Percentiles rank a stretch among this genome's conserved stretches.
Evolutionary conservation across 2,888 invertebrate species (phyloP).

Genomic region (Thyatira batis): DNA sequence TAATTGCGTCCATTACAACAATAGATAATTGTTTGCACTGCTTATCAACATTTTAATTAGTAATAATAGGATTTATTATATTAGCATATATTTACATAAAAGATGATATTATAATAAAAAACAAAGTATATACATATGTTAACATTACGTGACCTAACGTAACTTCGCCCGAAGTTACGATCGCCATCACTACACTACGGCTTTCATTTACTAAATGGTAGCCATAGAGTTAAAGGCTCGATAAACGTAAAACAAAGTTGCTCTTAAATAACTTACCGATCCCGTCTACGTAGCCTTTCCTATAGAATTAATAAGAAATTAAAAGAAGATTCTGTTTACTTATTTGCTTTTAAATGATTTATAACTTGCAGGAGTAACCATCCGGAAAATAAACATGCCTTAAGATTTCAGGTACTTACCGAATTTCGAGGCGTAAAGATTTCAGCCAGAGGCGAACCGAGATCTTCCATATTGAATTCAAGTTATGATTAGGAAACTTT

Average conservation of each 20-base stretch:
- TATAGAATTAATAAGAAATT: background rate
- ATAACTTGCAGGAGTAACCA: conserved; percentile 58
- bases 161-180: background rate
- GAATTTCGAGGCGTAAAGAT: conserved; percentile 41
- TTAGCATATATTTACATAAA: background rate
- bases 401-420: conserved; percentile 47
- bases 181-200: background rate
- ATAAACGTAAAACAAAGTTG: background rate
- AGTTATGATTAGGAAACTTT: conserved; percentile 66
- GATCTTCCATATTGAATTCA: conserved; percentile 64
- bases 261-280: background rate
- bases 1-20: background rate
- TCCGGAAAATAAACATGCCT: conserved; percentile 69
- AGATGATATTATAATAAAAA: background rate
- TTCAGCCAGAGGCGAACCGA: conserved; percentile 59
- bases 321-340: background rate
- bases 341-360: conserved; percentile 8
- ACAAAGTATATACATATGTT: background rate
- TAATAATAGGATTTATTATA: background rate
- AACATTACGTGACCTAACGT: background rate
- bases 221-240: background rate
- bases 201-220: background rate
- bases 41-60: background rate
- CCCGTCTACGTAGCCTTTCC: background rate
- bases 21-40: background rate